phyloP scores from a whole-genome alignment of 2,888 invertebrate genomes.

The Eristalinus sepulchralis region DNA sequence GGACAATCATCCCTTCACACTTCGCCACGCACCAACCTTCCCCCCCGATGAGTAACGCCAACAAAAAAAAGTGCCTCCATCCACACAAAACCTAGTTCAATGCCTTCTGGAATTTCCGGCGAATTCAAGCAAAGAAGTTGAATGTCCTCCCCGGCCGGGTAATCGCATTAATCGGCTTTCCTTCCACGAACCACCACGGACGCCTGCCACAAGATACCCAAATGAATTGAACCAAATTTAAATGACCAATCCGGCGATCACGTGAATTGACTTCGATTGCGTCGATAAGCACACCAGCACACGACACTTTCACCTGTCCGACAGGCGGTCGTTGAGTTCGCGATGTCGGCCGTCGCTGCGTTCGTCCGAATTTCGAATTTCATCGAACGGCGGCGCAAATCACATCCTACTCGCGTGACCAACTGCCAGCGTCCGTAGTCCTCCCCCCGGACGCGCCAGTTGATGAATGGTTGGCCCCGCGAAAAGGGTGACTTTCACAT shows the following conservation, averaged over 20 bases:
- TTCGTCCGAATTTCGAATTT: slow-evolving; percentile 12
- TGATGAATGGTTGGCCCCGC: slow-evolving; percentile 17
- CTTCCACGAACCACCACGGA: not conserved
- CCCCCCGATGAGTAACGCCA: not conserved
- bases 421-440: slow-evolving; percentile 24
- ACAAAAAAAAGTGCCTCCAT: not conserved
- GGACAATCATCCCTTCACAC: too few relatives aligned
- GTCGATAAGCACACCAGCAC: slow-evolving; percentile 13
- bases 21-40: not conserved
- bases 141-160: not conserved
- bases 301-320: slow-evolving; percentile 67
- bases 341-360: not conserved
- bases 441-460: slow-evolving; percentile 10
- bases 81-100: not conserved
- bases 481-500: slow-evolving; percentile 63
- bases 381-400: slow-evolving; percentile 4
- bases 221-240: not conserved
- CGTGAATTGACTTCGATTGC: not conserved
- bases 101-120: not conserved
- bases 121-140: not conserved
- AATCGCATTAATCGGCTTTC: not conserved
- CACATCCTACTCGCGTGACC: slow-evolving; percentile 45
- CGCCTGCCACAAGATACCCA: too few relatives aligned
- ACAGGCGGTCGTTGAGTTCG: not conserved
- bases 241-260: not conserved